phyloP scores from a whole-genome alignment of 2,888 invertebrate species.

The Ophion obscuratus region DNA sequence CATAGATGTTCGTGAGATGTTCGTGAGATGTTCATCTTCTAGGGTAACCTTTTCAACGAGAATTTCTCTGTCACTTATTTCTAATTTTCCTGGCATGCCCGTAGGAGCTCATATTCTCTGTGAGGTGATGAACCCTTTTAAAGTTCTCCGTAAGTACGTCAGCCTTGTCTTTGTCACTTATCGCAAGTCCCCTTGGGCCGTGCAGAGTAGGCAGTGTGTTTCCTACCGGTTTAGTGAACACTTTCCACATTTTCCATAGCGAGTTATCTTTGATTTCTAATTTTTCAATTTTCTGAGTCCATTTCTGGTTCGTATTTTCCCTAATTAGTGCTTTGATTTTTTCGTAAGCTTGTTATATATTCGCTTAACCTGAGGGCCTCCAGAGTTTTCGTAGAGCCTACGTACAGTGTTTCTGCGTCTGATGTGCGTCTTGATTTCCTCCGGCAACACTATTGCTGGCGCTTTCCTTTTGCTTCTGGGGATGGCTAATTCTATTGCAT shows the following conservation, averaged over 20 bases:
- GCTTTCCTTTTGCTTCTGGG: too few relatives aligned
- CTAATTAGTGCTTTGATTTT: conserved; percentile 5
- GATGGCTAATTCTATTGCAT: too few relatives aligned
- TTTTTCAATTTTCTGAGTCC: conserved; percentile 44
- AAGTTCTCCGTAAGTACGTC: conserved; percentile 19
- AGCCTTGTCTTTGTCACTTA: conserved; percentile 49
- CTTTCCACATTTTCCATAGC: conserved; percentile 54
- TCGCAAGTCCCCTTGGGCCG: conserved; percentile 35
- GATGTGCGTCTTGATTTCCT: too few relatives aligned
- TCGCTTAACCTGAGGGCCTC: too few relatives aligned
- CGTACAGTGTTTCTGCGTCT: too few relatives aligned
- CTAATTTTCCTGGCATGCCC: too few relatives aligned
- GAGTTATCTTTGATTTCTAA: conserved; percentile 53
- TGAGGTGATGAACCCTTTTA: conserved; percentile 39
- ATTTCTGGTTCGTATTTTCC: background rate
- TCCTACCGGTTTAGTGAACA: conserved; percentile 30
- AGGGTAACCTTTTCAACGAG: too few relatives aligned
- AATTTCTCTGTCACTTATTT: background rate
- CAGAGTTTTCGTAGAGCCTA: too few relatives aligned
- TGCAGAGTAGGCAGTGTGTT: conserved; percentile 49
- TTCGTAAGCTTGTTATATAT: too few relatives aligned
- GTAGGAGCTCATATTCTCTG: conserved; percentile 39
- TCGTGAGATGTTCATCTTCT: background rate
- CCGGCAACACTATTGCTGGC: too few relatives aligned
- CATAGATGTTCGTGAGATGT: conserved; percentile 11